Evolutionary conservation across 92 coral and sea anemone species (phyloP), one percentile per base, ranked within the genome.

Genomic region (Epizoanthus scotinus): DNA sequence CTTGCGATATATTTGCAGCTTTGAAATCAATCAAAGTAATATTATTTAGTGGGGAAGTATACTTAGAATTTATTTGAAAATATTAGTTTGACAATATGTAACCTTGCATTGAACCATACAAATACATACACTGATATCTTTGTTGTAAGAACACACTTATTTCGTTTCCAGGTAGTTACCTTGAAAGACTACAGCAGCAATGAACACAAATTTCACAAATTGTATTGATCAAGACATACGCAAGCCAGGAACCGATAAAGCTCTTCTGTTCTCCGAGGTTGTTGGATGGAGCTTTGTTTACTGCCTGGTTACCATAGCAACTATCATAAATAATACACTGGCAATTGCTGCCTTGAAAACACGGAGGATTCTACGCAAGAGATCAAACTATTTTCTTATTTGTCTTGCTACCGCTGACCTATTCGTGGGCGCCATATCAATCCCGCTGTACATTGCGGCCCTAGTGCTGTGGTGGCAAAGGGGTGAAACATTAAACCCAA

Each of bases 381-480:
- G 67, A 8, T 18, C 81, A 75, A 75, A 75, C 69, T 75, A 75
- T 60, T 75, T 75, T 75, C 81, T 75, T 40, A 66, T 75, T 20
- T 59, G 81, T 24, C 81, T 75, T 34, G 81, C 81, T 22, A 22
- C 63, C 68, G 81, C 81, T 36, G 81, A 75, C 36, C 57, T 75
- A 5, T 40, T 75, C 34, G 68, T 75, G 25, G 81, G 81, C 17
- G 81, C 81, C 22, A 3, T 75, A 38, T 75, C 81, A 38, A 47
- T 75, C 68, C 81, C 81, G 13, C 55, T 75, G 6, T 75, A 75
- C 58, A 75, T 75, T 75, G 57, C 81, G 36, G 81, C 81, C 54
- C 42, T 75, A 60, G 81, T 14, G 67, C 63, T 75, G 25, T 75
- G 81, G 81, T 59, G 81, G 81, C 81, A 75, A 14, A 18, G 63